phyloP scores from a whole-genome alignment of 1,140 invertebrate genomes.

The Vanessa atalanta region DNA sequence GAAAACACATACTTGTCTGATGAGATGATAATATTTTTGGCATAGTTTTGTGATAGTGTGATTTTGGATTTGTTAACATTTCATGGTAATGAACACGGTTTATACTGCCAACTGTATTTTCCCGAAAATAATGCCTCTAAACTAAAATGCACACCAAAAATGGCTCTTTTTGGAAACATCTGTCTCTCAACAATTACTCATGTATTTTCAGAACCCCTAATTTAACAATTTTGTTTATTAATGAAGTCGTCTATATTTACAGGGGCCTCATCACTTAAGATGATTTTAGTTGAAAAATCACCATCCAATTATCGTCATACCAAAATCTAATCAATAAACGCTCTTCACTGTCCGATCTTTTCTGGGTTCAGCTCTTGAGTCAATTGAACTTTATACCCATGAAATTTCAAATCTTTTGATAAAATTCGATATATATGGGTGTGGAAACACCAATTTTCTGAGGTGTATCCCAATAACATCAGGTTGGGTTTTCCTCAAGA shows the following conservation, averaged over 20 bases:
- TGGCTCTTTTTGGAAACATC: background rate
- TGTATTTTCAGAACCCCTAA: background rate
- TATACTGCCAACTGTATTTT: background rate
- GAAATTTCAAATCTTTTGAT: no score
- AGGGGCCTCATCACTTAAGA: background rate
- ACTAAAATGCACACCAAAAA: background rate
- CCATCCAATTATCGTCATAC: background rate
- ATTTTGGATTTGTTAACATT: background rate
- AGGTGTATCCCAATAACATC: no score
- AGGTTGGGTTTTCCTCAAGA: no score
- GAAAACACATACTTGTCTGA: constrained; percentile 21
- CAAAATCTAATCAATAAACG: background rate
- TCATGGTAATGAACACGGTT: background rate
- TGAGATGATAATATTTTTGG: no score
- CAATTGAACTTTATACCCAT: background rate
- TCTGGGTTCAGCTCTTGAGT: background rate
- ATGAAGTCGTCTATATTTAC: background rate
- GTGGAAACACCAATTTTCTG: no score
- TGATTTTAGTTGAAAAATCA: background rate
- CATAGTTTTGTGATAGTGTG: no score
- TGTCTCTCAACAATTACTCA: no score
- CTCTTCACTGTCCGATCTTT: background rate
- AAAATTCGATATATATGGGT: no score
- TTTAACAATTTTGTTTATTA: background rate
- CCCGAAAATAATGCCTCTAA: background rate